These are phyloP conservation scores for Scatophagus argus DNA, from an alignment of 2,113 vertebrate species.

Conservation along the genomic window DNA sequence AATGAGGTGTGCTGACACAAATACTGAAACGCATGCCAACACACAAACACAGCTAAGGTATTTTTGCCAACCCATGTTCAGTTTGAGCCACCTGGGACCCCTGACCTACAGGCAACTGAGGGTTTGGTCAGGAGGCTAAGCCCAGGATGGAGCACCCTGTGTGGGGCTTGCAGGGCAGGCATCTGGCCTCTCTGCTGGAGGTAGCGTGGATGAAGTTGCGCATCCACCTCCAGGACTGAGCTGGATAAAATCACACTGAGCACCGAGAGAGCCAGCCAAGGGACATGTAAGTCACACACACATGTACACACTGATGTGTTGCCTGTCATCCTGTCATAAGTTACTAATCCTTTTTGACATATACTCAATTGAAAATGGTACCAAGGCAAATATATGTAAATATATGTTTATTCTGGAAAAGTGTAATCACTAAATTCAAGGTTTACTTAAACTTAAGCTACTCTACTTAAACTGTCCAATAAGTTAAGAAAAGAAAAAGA, in stretches of 20 bases:
- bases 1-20: neutral
- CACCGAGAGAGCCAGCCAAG: slow-evolving; percentile 18
- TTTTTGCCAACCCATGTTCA: neutral
- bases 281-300: slow-evolving; percentile 26
- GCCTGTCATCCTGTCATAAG: neutral
- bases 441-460: no score
- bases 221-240: slow-evolving; percentile 4
- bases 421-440: neutral
- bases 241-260: slow-evolving; percentile 1
- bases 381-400: no score
- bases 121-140: slow-evolving; percentile 5
- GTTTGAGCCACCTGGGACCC: neutral
- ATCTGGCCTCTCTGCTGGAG: slow-evolving; percentile 36
- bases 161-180: neutral
- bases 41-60: neutral
- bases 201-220: neutral
- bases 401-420: no score
- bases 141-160: slow-evolving; percentile 2
- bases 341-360: no score
- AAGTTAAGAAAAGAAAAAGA: no score
- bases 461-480: no score
- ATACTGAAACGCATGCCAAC: neutral
- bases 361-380: no score
- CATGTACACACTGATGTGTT: neutral
- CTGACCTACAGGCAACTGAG: neutral